phyloP scores from a whole-genome alignment of 37 sponge, comb jelly and placozoan species.

The Aphrocallistes beatrix region DNA sequence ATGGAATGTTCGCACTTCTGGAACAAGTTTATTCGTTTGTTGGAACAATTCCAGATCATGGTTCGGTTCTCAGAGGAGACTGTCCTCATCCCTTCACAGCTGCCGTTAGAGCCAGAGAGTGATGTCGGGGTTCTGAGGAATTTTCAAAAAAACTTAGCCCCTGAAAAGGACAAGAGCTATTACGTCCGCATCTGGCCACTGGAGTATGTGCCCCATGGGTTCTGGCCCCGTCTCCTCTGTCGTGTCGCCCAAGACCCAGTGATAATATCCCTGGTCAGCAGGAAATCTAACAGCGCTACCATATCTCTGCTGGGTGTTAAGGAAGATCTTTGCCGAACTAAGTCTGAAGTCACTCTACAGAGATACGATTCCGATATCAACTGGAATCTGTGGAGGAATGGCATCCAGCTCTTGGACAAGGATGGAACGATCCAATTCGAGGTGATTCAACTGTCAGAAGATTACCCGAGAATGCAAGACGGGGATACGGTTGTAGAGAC shows the following conservation, averaged over 20 bases:
- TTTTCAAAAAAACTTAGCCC: background rate
- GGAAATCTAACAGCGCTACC: background rate
- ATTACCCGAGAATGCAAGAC: background rate
- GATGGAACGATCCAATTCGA: background rate
- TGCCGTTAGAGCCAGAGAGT: constrained; percentile 20
- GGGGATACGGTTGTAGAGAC: background rate
- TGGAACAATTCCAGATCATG: constrained; percentile 71
- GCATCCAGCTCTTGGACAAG: constrained; percentile 22
- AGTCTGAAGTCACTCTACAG: background rate
- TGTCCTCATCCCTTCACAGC: constrained; percentile 70
- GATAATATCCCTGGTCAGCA: constrained; percentile 21
- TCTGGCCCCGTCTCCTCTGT: constrained; percentile 82
- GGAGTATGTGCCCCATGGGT: constrained; percentile 58
- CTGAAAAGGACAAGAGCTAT: constrained; percentile 17
- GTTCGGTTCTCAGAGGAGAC: constrained; percentile 32
- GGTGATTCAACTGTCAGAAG: background rate
- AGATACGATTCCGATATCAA: background rate
- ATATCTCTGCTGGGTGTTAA: background rate
- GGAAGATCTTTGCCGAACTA: background rate
- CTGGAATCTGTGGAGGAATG: constrained; percentile 60
- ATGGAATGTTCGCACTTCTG: constrained; percentile 14
- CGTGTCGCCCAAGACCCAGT: constrained; percentile 48
- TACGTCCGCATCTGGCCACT: constrained; percentile 48
- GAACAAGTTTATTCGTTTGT: constrained; percentile 43
- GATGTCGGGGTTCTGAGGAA: background rate